Percentiles rank a stretch among this genome's conserved stretches.
Conservation (phyloP, 2,888 invertebrate species). For the Sturmia bella region DNA sequence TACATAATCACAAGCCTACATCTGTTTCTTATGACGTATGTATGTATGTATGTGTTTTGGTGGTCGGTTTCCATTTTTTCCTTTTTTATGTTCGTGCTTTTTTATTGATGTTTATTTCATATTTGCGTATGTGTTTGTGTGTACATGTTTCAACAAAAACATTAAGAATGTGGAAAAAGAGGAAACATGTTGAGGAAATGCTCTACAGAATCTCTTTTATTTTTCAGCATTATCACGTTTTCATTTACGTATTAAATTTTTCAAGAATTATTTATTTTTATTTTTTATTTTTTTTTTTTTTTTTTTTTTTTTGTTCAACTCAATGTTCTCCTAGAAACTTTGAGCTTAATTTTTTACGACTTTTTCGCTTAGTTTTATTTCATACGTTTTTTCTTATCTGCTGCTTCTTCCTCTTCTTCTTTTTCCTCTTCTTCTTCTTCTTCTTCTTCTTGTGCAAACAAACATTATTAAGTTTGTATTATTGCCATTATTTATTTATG, state of each 20-base stretch:
- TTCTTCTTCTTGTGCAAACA: too few species aligned
- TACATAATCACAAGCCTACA: neutral
- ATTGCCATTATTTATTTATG: too few species aligned
- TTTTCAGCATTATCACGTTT: neutral
- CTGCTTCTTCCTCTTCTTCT: too few species aligned
- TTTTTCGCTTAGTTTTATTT: too few species aligned
- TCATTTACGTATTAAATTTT: conserved; percentile 16
- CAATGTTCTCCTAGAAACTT: too few species aligned
- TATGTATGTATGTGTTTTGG: neutral
- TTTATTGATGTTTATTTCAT: conserved; percentile 13
- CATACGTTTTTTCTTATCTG: too few species aligned
- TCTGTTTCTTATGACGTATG: neutral
- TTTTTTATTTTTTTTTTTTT: conserved; percentile 39
- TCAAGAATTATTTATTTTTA: neutral
- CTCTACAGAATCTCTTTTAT: conserved; percentile 22
- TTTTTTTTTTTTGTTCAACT: too few species aligned
- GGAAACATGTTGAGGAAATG: conserved; percentile 22
- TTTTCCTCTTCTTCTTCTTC: too few species aligned
- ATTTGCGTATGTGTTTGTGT: conserved; percentile 1
- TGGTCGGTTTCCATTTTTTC: conserved; percentile 35
- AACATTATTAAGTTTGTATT: too few species aligned
- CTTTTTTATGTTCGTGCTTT: conserved; percentile 43
- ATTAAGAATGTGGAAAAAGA: neutral
- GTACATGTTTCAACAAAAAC: neutral
- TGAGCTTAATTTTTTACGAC: too few species aligned